Base-by-base conservation (phyloP, 2,113 vertebrate genomes). In the Hippocampus zosterae region DNA sequence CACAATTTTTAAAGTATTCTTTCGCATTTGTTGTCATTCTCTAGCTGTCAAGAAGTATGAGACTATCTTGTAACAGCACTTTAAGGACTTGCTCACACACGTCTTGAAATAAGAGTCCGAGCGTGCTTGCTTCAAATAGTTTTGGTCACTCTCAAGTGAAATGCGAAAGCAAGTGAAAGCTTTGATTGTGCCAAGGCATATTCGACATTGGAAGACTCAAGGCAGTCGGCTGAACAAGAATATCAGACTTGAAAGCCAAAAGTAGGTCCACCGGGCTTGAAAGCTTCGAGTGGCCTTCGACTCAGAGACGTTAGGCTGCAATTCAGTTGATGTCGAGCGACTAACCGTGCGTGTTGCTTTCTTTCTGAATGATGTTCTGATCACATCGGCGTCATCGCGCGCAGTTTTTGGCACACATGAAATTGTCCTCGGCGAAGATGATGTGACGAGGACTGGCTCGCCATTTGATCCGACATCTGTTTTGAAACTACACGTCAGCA, bases 211-310 rank as follows among this genome's bases (percentile, higher is more conserved):
- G 33, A 37, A 37, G 6, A 37, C 33, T 37, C 33, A 37, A 37
- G 33, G 33, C 5, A 37, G 5, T 1, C 33, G 33, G 33, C 33
- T 37, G 33, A 37, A 37, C 33, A 37, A 37, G 33, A 37, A 37
- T 37, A 37, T 37, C 33, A 56, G 78, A 46, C 77, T 68, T 57
- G 29, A 65, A 71, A 40, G 65, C n/a, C 68, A n/a, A 55, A 21
- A 10, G 37, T 69, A 55, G 56, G 3, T 8, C 23, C 23, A 7
- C 40, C 53, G 27, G 55, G 0, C 44, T 52, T 70, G 5, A 70
- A 70, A 73, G 48, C 40, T 46, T 1, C 3, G 42, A 59, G 71
- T 46, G 52, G 50, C 65, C 27, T 59, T 59, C 21, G 27, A 52
- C 60, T 13, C 25, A n/a, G 73, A n/a, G 7, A 67, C 27, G 13